Base-by-base conservation (phyloP, 2,888 invertebrate genomes). In the Drosophila subsilvestris region DNA sequence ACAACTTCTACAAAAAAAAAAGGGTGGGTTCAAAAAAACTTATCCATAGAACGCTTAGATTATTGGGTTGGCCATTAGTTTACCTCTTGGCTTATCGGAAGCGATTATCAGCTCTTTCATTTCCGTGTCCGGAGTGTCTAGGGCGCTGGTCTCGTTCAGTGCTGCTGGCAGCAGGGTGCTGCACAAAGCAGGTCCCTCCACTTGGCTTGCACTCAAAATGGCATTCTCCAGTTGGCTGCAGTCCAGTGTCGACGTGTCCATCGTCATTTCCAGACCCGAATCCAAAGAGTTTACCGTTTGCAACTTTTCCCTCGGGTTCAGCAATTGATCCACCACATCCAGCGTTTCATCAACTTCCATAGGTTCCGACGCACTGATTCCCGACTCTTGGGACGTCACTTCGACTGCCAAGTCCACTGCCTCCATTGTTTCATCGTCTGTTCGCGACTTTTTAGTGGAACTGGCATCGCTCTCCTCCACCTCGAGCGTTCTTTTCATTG, bases 11-110 rank as follows among this genome's bases (percentile, higher is more conserved):
- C 51, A 63, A 43, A 37, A 67, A 20, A 43, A 56, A 55, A 70
- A 37, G 12, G 12, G 14, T 6, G 14, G 51, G 86, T 84, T 68
- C 78, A 89, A 87, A 87, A 80, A 84, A 84, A 60, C 75, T 69
- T 73, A 75, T 53, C 74, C 76, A 56, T 68, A 60, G 50, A 29
- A 42, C 71, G 74, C 71, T 57, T 58, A 66, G 9, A 37, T 29
- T 48, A 48, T 20, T 54, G 27, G 53, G 29, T 48, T 74, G 32
- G 37, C 42, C 22, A 53, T 58, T 70, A 56, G 53, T 78, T 87
- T 84, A 88, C 85, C 85, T 83, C 75, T 22, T 8, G 44, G 50
- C 25, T 44, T n/a, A 2, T 55, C 69, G 2, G 22, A 17, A 8
- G 43, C 29, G n/a, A 25, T 43, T 20, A 14, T 27, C 6, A 61